These are phyloP conservation scores for Clarias gariepinus DNA, from an alignment of 2,113 vertebrate species.

Conservation along the genomic window DNA sequence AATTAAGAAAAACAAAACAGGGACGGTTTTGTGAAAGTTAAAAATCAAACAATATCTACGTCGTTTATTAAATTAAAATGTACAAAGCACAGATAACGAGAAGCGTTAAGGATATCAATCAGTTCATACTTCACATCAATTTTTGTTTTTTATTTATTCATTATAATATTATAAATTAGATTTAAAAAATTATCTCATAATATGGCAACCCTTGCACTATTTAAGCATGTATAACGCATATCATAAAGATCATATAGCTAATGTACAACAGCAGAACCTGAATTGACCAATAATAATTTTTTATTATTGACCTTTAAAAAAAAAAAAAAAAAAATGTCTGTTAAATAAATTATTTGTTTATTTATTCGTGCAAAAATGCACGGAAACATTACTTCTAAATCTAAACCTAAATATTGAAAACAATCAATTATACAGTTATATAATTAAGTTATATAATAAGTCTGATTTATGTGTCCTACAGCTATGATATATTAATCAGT, in stretches of 20 bases:
- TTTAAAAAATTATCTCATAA: not conserved
- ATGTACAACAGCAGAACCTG: not conserved
- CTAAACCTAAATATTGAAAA: not conserved
- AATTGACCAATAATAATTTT: not conserved
- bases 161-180: not conserved
- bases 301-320: not conserved
- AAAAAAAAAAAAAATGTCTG: no score
- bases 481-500: no score
- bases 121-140: not conserved
- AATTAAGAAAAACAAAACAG: not conserved
- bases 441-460: not conserved
- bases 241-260: not conserved
- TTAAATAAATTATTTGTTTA: not conserved
- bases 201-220: not conserved
- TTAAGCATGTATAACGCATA: not conserved
- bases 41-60: not conserved
- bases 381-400: no score
- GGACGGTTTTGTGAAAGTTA: not conserved
- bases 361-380: conserved; percentile 18
- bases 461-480: not conserved
- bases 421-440: not conserved
- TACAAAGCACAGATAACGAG: not conserved
- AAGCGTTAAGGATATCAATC: not conserved
- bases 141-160: not conserved
- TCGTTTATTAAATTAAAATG: not conserved